phyloP scores from a whole-genome alignment of 2,113 vertebrate genomes.

The Ancistrus triradiatus region DNA sequence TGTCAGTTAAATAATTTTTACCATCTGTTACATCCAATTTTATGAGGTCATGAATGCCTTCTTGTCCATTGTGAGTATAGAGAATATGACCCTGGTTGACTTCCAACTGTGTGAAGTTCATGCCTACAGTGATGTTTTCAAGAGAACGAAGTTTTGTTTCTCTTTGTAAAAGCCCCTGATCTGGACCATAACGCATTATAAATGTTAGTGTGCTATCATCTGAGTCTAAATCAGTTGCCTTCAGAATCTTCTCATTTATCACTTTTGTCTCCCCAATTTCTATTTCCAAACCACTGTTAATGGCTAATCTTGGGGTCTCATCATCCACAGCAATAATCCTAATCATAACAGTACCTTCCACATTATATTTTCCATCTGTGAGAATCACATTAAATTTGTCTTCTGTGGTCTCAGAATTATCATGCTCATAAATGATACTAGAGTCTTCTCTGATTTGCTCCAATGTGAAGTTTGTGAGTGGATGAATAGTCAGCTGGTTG shows the following conservation, averaged over 20 bases:
- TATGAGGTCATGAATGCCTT: conserved; percentile 83
- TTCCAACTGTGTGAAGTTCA: conserved; percentile 94
- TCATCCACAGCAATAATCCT: conserved; percentile 86
- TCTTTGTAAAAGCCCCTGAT: conserved; percentile 80
- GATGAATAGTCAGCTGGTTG: conserved; percentile 81
- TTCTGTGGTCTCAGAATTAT: conserved; percentile 87
- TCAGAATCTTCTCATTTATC: conserved; percentile 77
- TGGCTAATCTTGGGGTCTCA: conserved; percentile 86
- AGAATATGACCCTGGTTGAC: conserved; percentile 76
- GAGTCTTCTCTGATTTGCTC: conserved; percentile 85
- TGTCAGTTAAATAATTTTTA: conserved; percentile 85
- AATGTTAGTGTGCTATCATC: conserved; percentile 81
- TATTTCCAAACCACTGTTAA: conserved; percentile 89
- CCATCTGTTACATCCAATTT: conserved; percentile 95
- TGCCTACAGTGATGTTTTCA: conserved; percentile 83
- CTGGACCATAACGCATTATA: conserved; percentile 76
- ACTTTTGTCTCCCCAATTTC: conserved; percentile 82
- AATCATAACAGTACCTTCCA: conserved; percentile 73
- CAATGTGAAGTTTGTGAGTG: conserved; percentile 79
- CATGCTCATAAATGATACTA: conserved; percentile 90
- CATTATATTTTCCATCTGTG: conserved; percentile 78
- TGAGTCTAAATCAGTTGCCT: conserved; percentile 90
- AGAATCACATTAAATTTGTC: conserved; percentile 85
- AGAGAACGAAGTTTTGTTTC: conserved; percentile 58
- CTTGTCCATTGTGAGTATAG: conserved; percentile 81